Base-by-base conservation (phyloP, 2,113 vertebrate genomes). In the Caretta caretta region DNA sequence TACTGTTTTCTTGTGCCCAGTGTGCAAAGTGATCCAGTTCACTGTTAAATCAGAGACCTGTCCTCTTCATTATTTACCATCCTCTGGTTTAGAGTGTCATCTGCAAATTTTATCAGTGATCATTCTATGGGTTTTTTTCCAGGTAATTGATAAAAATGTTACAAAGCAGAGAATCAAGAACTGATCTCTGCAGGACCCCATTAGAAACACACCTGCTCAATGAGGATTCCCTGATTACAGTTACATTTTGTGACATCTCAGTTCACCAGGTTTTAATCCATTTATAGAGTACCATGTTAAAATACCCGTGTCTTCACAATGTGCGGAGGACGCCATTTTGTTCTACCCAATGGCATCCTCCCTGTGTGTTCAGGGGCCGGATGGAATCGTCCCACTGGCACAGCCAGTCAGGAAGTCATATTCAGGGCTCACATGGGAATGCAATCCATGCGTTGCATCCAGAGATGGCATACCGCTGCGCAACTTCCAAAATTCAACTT, bases 31-130 rank as follows among this genome's bases (percentile, higher is more conserved):
- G 16, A n/a, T 14, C 62, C 62, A n/a, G 35, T 35, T 69, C 62
- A n/a, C 62, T 4, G 31, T 65, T 14, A 69, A 69, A n/a, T n/a
- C 35, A 69, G 10, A 2, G 14, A n/a, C 16, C 16, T n/a, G 62
- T 69, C 8, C 31, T 69, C 35, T 69, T n/a, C 35, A 8, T 69
- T n/a, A n/a, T 69, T 69, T 69, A 69, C 16, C 35, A 69, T 8
- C 3, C 4, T 35, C 35, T 7, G 1, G 17, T 19, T 17, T 35
- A n/a, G 31, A 4, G 35, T 5, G 14, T 35, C 35, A 35, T n/a
- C 62, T 69, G 62, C 14, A 69, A 8, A 69, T 16, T 69, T 35
- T 35, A 62, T 35, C 29, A 7, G 31, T 8, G 7, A 19, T 69
- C 35, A 69, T 69, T 8, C 19, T 69, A 8, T 19, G 62, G 62